These are phyloP conservation scores for Epinotia demarniana DNA, from an alignment of 2,888 invertebrate genomes.

Conservation along the genomic window DNA sequence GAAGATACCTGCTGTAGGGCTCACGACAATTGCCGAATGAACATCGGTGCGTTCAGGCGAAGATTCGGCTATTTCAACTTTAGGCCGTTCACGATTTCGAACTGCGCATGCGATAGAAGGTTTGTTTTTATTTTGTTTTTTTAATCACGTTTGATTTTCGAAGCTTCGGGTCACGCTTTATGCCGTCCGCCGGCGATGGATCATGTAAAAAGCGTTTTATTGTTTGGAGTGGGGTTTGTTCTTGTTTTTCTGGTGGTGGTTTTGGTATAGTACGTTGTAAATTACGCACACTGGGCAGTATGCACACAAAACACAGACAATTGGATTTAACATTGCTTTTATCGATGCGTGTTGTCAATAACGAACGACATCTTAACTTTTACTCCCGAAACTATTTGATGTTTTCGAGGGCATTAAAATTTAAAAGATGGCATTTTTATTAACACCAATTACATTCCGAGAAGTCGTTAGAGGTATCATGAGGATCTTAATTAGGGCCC, in stretches of 20 bases:
- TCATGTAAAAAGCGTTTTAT: conserved; percentile 11
- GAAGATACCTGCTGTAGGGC: conserved; percentile 90
- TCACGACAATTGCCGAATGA: conserved; percentile 89
- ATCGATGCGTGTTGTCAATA: conserved; percentile 21
- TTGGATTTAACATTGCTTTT: conserved; percentile 2
- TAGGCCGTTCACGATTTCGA: conserved; percentile 89
- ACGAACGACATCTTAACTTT: conserved; percentile 25
- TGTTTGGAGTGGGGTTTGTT: conserved; percentile 21
- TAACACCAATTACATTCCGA: conserved; percentile 46
- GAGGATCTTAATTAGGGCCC: conserved; percentile 51
- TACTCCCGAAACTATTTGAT: conserved; percentile 27
- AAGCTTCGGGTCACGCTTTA: conserved; percentile 41
- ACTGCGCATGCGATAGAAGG: conserved; percentile 92
- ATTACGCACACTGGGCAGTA: conserved; percentile 18
- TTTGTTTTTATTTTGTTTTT: conserved; percentile 73
- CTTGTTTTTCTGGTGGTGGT: conserved; percentile 33
- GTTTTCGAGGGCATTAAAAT: conserved; percentile 42
- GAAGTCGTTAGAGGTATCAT: conserved; percentile 49
- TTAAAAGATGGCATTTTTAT: conserved; percentile 32
- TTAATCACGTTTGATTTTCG: conserved; percentile 42
- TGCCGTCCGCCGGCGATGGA: conserved; percentile 14
- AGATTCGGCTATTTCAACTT: conserved; percentile 88
- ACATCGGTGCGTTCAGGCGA: conserved; percentile 86
- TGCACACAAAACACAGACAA: neutral
- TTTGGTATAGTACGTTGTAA: conserved; percentile 23